These are phyloP conservation scores for Luscinia luscinia DNA, from an alignment of 2,797 vertebrate species.

Conservation along the genomic window DNA sequence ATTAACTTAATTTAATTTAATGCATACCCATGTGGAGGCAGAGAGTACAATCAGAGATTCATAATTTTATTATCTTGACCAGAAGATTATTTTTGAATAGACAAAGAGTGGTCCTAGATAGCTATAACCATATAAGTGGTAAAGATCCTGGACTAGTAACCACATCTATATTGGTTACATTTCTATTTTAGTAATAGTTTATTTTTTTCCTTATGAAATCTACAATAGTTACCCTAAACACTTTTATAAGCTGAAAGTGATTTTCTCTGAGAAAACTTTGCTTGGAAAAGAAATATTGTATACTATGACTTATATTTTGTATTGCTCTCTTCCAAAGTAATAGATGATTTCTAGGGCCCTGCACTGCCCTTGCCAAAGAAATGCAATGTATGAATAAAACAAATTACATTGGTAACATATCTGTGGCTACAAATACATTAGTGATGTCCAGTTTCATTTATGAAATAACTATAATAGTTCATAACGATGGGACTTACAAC, in stretches of 20 bases:
- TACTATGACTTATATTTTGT: not conserved
- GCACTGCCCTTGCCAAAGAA: not conserved
- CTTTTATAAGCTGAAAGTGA: not conserved
- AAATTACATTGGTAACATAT: not conserved
- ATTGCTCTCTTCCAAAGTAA: not conserved
- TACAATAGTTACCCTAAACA: not conserved
- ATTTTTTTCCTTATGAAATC: not conserved
- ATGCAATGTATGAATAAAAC: not conserved
- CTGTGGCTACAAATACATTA: not conserved
- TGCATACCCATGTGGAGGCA: not conserved
- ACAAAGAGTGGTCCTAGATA: not conserved
- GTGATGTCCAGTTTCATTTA: not conserved
- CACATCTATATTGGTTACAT: not conserved
- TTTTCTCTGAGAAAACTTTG: not conserved
- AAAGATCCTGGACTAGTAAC: not conserved
- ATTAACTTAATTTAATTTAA: slow-evolving; percentile 32
- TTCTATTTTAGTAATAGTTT: not conserved
- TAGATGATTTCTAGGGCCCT: not conserved
- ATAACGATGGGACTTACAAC: not conserved
- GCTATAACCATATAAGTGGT: not conserved
- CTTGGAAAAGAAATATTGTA: not conserved
- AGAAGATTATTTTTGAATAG: not conserved
- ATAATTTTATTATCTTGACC: not conserved
- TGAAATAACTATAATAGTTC: not conserved
- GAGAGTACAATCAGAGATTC: not conserved